Percentiles rank a stretch among this genome's conserved stretches.
Conservation (phyloP, 2,797 vertebrate species). For the Oreochromis grahami region DNA sequence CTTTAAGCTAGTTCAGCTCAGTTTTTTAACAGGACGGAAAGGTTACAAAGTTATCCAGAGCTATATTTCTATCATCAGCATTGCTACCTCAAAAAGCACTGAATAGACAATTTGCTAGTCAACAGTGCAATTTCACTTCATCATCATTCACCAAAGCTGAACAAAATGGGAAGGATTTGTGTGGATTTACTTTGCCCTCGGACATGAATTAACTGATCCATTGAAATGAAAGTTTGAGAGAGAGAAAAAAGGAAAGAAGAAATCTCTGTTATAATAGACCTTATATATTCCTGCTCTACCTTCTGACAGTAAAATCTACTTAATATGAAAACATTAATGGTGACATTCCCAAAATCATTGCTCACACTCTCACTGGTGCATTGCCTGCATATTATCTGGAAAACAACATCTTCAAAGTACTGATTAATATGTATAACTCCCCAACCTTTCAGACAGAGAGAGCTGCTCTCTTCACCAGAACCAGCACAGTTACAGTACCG, state of each 20-base stretch:
- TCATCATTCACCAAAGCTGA: neutral
- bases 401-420: constrained; percentile 35
- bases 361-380: neutral
- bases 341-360: constrained; percentile 15
- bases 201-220: neutral
- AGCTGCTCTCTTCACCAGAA: neutral
- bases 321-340: constrained; percentile 15
- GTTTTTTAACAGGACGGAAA: neutral
- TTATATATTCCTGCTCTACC: neutral
- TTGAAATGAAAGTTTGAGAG: neutral
- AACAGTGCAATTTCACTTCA: neutral
- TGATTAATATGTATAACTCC: constrained; percentile 49
- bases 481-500: constrained; percentile 13
- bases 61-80: neutral
- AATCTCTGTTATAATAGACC: neutral
- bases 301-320: constrained; percentile 3
- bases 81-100: neutral
- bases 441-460: neutral
- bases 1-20: neutral
- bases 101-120: neutral
- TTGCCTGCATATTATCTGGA: constrained; percentile 9
- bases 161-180: neutral
- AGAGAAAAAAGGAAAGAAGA: neutral
- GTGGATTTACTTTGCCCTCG: neutral
- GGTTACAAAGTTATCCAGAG: neutral